Evolutionary conservation across 1,140 invertebrate species (phyloP), one percentile per base, ranked within the genome.

Genomic region (Spodoptera frugiperda): DNA sequence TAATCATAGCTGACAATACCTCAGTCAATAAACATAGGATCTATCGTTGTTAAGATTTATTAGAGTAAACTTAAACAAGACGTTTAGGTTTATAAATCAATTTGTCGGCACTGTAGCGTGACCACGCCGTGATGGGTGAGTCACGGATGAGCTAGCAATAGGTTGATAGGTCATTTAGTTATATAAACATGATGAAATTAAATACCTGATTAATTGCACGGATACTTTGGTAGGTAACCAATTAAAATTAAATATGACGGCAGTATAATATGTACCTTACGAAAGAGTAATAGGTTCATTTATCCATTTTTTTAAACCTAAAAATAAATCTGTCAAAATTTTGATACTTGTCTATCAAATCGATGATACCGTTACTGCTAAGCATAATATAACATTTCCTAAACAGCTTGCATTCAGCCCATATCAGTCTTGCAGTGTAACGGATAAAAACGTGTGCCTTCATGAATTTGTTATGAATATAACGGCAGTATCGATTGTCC

Each of bases 401-500:
- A 55, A 55, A 61, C 21, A 11, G 44, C 19, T 33, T 49, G 71
- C 19, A 33, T 61, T 73, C 25, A 54, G 70, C 19, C 33, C 71
- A 21, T 72, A 72, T 72, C 53, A 39, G 53, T 19, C n/a, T 44
- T 11, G n/a, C 33, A 39, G 33, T 6, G 2, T 73, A 73, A 59
- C 71, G 71, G 71, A 21, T 72, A 57, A 70, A 3, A 12, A 4
- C 49, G 11, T 49, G 17, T 55, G 72, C 75, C 59, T 39, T 63
- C 39, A 15, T 75, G 75, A 77, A 77, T 77, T 65, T 30, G 14
- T 80, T 70, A 77, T 77, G 33, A 77, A 61, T 46, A 78, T 83
- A 85, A 83, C 84, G 80, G 84, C 78, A 76, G 78, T 84, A 80
- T 80, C 68, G 65, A 73, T 73, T 59, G 44, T 15, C 46, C n/a